Conservation (phyloP, 2,797 vertebrate genomes). For the Sparidentex hasta region DNA sequence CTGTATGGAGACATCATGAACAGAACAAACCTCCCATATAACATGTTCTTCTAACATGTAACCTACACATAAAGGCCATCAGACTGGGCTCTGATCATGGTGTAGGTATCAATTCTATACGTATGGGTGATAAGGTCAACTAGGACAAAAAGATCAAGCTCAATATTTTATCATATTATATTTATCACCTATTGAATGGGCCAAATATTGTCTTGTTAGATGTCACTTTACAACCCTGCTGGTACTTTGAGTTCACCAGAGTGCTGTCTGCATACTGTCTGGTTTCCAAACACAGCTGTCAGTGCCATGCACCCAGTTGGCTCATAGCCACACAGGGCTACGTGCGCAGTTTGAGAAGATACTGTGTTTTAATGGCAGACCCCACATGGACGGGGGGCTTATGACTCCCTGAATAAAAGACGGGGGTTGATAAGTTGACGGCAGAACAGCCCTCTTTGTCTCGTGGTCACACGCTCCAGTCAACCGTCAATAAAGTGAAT, state of each 20-base stretch:
- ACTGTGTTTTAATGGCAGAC: conserved; percentile 70
- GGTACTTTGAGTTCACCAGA: conserved; percentile 17
- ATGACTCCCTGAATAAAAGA: conserved; percentile 69
- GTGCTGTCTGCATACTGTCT: conserved; percentile 66
- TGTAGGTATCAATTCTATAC: background rate
- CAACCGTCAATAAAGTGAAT: conserved; percentile 79
- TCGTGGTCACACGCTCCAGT: conserved; percentile 74
- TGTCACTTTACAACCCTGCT: background rate
- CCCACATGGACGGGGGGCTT: conserved; percentile 61
- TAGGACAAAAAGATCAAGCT: background rate
- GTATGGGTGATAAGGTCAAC: background rate
- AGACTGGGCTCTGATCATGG: background rate
- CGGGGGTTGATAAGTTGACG: conserved; percentile 72
- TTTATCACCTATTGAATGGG: background rate
- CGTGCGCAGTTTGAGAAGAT: conserved; percentile 77
- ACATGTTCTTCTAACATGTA: background rate
- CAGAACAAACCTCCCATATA: background rate
- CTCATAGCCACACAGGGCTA: conserved; percentile 50
- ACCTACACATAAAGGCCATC: background rate
- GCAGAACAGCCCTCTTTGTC: conserved; percentile 80
- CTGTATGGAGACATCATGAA: background rate
- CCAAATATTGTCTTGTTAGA: background rate
- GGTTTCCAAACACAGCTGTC: conserved; percentile 70
- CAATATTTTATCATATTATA: background rate
- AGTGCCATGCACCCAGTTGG: conserved; percentile 47